A percentile compares a stretch with the other conserved stretches of the same genome.
Evolutionary conservation across 2,888 invertebrate genomes (phyloP).

Genomic region (Nymphalis urticae): DNA sequence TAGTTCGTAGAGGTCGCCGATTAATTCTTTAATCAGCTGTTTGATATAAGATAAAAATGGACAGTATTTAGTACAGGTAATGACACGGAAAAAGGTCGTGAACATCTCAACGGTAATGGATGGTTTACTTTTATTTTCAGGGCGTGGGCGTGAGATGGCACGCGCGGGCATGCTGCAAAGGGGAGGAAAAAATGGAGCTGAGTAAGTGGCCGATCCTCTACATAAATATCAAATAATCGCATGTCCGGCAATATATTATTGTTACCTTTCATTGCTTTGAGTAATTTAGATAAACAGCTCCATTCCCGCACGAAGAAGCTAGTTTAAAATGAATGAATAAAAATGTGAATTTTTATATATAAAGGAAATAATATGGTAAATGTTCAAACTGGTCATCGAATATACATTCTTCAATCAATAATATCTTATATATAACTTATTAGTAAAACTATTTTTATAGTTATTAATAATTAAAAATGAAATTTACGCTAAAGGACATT

Average conservation of each 20-base stretch:
- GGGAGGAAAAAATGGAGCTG: constrained; percentile 87
- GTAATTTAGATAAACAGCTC: background rate
- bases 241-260: constrained; percentile 2
- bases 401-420: too few relatives aligned
- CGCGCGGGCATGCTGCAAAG: constrained; percentile 89
- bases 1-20: constrained; percentile 42
- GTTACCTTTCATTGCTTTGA: background rate
- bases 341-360: too few relatives aligned
- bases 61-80: constrained; percentile 65
- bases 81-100: constrained; percentile 63
- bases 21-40: constrained; percentile 54
- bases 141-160: constrained; percentile 86
- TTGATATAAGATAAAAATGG: constrained; percentile 52
- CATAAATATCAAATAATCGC: constrained; percentile 18
- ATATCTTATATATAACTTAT: too few relatives aligned
- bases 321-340: too few relatives aligned
- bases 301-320: background rate
- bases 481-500: too few relatives aligned
- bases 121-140: constrained; percentile 70
- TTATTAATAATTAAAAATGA: too few relatives aligned
- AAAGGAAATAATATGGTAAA: too few relatives aligned
- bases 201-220: constrained; percentile 79
- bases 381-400: too few relatives aligned
- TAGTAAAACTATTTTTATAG: too few relatives aligned
- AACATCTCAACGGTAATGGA: constrained; percentile 66